A percentile compares a stretch with the other conserved stretches of the same genome.
phyloP scores from a whole-genome alignment of 2,888 invertebrate species.

The Andricus quercusramuli region DNA sequence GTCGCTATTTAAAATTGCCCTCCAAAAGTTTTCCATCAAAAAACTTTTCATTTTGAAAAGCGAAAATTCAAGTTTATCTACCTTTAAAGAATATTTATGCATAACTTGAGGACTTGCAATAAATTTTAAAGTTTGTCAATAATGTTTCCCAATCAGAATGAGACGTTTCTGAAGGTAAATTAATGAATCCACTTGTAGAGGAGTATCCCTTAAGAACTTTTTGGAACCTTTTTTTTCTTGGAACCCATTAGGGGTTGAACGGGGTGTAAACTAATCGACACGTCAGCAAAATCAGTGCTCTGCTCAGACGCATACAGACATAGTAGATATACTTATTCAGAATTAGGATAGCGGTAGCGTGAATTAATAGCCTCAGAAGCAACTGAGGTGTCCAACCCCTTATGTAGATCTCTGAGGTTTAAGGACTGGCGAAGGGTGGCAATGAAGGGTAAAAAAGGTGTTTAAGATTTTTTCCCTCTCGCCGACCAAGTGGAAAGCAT shows the following conservation, averaged over 20 bases:
- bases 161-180: slow-evolving; percentile 16
- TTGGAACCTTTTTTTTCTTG: slow-evolving; percentile 13
- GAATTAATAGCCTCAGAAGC: slow-evolving; percentile 37
- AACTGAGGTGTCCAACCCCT: slow-evolving; percentile 39
- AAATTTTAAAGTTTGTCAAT: neutral
- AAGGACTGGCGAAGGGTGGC: slow-evolving; percentile 20
- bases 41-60: too few species aligned
- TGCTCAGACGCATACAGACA: slow-evolving; percentile 2
- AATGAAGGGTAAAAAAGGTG: slow-evolving; percentile 30
- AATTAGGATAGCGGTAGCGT: slow-evolving; percentile 9
- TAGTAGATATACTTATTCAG: slow-evolving; percentile 12
- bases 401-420: slow-evolving; percentile 24
- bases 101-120: neutral
- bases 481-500: slow-evolving; percentile 32
- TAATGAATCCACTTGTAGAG: slow-evolving; percentile 17
- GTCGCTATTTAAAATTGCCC: too few species aligned
- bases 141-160: neutral
- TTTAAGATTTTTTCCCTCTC: slow-evolving; percentile 21
- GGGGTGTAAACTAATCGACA: slow-evolving; percentile 25
- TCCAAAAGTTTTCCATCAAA: too few species aligned
- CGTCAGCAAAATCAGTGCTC: slow-evolving; percentile 18
- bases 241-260: slow-evolving; percentile 20
- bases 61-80: neutral
- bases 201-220: slow-evolving; percentile 20
- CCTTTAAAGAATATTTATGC: neutral